Conservation (phyloP, 1,140 invertebrate genomes). For the Ceratina japonica region DNA sequence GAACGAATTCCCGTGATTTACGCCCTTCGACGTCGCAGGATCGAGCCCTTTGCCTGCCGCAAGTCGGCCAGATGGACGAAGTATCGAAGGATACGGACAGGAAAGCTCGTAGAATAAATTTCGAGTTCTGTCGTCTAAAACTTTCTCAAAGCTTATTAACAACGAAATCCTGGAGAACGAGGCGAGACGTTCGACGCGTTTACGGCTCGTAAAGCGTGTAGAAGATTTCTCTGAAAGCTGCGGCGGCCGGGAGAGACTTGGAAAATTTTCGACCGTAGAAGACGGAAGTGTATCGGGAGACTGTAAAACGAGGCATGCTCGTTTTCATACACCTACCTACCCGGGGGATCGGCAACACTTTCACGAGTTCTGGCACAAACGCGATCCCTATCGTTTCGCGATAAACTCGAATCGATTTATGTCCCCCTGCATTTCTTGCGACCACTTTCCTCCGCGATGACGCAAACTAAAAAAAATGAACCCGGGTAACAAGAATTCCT, state of each 20-base stretch:
- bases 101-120: too few species aligned
- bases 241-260: not conserved
- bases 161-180: not conserved
- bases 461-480: too few species aligned
- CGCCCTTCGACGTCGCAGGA: too few species aligned
- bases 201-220: not conserved
- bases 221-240: not conserved
- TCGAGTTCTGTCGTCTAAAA: too few species aligned
- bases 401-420: conserved; percentile 9
- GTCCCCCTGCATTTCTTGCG: not conserved
- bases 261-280: conserved; percentile 11
- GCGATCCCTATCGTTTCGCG: conserved; percentile 9
- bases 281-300: conserved; percentile 3
- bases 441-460: too few species aligned
- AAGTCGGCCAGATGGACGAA: too few species aligned
- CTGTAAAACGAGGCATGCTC: conserved; percentile 15
- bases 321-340: not conserved
- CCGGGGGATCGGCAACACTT: conserved; percentile 2
- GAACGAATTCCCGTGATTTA: too few species aligned
- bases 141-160: not conserved
- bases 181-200: not conserved
- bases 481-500: too few species aligned
- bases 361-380: conserved; percentile 4
- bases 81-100: too few species aligned
- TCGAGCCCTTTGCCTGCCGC: too few species aligned